These are phyloP conservation scores for Ammodytes dubius DNA, from an alignment of 2,113 vertebrate genomes.

Conservation along the genomic window DNA sequence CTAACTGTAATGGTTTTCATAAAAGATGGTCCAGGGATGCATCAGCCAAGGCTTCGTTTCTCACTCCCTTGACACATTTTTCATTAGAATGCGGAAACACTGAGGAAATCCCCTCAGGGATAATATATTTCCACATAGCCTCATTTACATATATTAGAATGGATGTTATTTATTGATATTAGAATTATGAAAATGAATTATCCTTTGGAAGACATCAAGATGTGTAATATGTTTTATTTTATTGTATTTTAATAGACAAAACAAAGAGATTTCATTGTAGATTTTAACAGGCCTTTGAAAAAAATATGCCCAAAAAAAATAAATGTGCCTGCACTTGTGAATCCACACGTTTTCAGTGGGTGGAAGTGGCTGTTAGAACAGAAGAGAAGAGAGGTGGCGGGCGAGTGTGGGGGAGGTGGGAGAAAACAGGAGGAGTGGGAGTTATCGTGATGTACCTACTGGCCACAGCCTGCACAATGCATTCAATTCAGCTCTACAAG, in stretches of 20 bases:
- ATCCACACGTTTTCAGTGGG: constrained; percentile 80
- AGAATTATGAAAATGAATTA: not conserved
- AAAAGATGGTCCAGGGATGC: not conserved
- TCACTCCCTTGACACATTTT: constrained; percentile 30
- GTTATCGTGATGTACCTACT: constrained; percentile 56
- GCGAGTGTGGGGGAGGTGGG: constrained; percentile 74
- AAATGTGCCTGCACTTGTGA: constrained; percentile 60
- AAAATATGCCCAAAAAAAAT: constrained; percentile 28
- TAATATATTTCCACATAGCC: constrained; percentile 28
- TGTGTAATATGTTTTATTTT: not conserved
- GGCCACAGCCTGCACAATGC: constrained; percentile 42
- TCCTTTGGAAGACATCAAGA: not conserved
- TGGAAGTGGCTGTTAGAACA: constrained; percentile 72
- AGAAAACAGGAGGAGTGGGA: constrained; percentile 68
- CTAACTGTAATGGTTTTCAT: not conserved
- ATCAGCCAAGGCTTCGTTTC: constrained; percentile 28
- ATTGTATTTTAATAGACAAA: not conserved
- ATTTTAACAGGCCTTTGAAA: constrained; percentile 46
- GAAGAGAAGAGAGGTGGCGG: constrained; percentile 74
- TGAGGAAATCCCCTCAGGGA: constrained; percentile 14
- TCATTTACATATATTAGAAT: constrained; percentile 19
- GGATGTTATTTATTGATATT: constrained; percentile 1
- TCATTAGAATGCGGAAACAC: not conserved
- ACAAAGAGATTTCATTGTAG: constrained; percentile 1
- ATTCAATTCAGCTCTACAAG: constrained; percentile 28